These are phyloP conservation scores for Ostrea edulis DNA, from an alignment of 1,140 invertebrate genomes.

Conservation along the genomic window DNA sequence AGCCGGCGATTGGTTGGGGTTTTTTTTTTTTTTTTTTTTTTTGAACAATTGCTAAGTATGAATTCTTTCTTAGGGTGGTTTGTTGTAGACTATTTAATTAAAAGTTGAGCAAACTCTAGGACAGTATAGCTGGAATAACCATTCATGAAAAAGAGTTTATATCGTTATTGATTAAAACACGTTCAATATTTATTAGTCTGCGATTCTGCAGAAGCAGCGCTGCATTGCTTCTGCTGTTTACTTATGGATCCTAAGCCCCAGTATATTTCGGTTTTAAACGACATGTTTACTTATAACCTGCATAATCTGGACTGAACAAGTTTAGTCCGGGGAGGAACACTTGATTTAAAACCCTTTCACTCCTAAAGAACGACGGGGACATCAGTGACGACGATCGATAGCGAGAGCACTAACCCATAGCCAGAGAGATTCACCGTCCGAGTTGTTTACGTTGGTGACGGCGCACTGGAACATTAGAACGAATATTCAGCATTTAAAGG, in stretches of 20 bases:
- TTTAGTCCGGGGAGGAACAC: not conserved
- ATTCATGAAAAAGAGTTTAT: too few relatives aligned
- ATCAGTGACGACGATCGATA: not conserved
- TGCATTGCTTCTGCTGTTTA: not conserved
- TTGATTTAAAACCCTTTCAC: constrained; percentile 16
- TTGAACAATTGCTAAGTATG: not conserved
- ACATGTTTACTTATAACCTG: constrained; percentile 5
- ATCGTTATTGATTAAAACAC: too few relatives aligned
- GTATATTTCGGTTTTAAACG: not conserved
- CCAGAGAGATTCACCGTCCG: not conserved
- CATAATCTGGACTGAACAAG: constrained; percentile 10
- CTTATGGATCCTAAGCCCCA: not conserved
- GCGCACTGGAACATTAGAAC: not conserved
- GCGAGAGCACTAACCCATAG: not conserved
- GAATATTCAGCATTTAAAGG: not conserved
- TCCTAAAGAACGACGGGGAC: not conserved
- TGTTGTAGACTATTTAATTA: too few relatives aligned
- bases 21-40: too few relatives aligned
- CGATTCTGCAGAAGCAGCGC: not conserved
- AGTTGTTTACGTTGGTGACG: constrained; percentile 21
- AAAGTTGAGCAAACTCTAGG: too few relatives aligned
- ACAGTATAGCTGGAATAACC: too few relatives aligned
- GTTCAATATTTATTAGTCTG: not conserved
- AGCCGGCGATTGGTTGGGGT: not conserved
- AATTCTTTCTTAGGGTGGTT: not conserved